These are phyloP conservation scores for Cettia cetti DNA, from an alignment of 2,113 vertebrate genomes.

Conservation along the genomic window DNA sequence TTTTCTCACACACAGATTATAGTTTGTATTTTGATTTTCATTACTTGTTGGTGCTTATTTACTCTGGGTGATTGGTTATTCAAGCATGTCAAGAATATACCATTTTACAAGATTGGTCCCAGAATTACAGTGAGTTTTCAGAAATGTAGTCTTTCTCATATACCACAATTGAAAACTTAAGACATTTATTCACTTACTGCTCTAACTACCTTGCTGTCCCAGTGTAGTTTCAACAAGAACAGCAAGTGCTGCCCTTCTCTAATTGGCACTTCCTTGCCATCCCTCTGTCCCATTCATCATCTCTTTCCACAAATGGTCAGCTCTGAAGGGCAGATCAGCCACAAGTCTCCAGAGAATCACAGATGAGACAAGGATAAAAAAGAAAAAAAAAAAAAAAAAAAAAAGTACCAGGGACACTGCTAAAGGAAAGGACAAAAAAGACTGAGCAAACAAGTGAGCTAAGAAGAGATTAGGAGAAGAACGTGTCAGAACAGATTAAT, in stretches of 20 bases:
- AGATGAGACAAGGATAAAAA: not conserved
- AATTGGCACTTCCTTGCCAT: not conserved
- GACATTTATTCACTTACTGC: not conserved
- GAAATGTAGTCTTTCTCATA: not conserved
- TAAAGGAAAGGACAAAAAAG: not conserved
- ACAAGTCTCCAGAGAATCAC: not conserved
- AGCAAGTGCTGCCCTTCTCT: not conserved
- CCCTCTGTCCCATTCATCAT: not conserved
- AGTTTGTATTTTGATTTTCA: not conserved
- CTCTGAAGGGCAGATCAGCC: not conserved
- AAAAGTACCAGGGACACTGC: not conserved
- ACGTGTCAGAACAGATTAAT: not conserved
- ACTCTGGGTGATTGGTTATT: not conserved
- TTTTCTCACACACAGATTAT: not conserved
- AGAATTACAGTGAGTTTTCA: not conserved
- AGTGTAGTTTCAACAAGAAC: not conserved
- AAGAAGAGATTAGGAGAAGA: not conserved
- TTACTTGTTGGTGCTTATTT: not conserved
- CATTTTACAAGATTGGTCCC: not conserved
- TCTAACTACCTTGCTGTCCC: not conserved
- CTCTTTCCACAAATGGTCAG: not conserved
- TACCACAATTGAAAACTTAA: not conserved
- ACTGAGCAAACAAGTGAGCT: not conserved
- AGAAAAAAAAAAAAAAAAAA: not conserved
- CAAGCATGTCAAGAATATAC: not conserved